These are phyloP conservation scores for Babylonia areolata DNA, from an alignment of 1,140 invertebrate genomes.

Conservation along the genomic window DNA sequence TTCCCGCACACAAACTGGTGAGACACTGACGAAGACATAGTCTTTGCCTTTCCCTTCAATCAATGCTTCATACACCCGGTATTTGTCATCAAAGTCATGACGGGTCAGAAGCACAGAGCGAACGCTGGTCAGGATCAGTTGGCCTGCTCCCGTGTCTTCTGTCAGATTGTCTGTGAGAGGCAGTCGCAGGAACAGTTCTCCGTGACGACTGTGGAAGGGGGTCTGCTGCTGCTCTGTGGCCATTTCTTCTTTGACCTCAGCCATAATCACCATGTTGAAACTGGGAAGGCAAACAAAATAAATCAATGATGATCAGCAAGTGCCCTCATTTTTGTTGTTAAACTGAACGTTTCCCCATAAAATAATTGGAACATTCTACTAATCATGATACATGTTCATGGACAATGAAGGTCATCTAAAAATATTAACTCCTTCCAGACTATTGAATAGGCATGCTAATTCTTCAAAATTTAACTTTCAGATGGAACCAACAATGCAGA, in stretches of 20 bases:
- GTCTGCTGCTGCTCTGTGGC: constrained; percentile 55
- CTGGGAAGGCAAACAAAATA: constrained; percentile 44
- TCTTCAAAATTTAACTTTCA: too few relatives aligned
- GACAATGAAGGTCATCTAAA: neutral
- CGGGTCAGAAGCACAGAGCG: constrained; percentile 62
- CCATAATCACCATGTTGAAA: constrained; percentile 61
- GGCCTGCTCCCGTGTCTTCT: constrained; percentile 71
- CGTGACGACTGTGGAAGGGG: constrained; percentile 52
- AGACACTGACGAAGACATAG: constrained; percentile 66
- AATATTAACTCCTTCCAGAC: too few relatives aligned
- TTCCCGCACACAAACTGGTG: constrained; percentile 52
- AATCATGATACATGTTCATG: neutral
- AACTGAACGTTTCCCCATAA: too few relatives aligned
- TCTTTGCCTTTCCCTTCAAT: constrained; percentile 68
- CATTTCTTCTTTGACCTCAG: constrained; percentile 47
- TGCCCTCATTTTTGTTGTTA: too few relatives aligned
- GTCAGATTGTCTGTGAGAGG: constrained; percentile 65
- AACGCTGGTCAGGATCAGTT: constrained; percentile 68
- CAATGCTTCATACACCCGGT: constrained; percentile 65
- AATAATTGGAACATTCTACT: too few relatives aligned
- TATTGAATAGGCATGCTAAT: too few relatives aligned
- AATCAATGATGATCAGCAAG: too few relatives aligned
- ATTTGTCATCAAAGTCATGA: constrained; percentile 20
- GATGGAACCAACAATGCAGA: too few relatives aligned
- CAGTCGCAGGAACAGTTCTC: constrained; percentile 72